Base-by-base conservation (phyloP, 2,797 vertebrate species). In the Melanotaenia boesemani region DNA sequence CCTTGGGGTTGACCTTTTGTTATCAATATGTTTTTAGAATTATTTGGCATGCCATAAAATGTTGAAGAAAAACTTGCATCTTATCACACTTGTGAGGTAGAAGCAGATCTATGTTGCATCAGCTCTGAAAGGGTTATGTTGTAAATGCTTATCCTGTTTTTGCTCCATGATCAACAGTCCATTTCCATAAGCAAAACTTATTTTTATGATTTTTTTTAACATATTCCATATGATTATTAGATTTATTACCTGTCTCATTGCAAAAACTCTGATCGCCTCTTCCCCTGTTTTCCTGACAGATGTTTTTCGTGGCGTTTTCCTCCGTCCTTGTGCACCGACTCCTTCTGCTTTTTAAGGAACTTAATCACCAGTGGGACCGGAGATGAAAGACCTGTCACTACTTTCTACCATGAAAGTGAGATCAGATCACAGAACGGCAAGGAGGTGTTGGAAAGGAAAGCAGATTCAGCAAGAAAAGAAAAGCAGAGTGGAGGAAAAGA, bases 281-380 rank as follows among this genome's bases (percentile, higher is more conserved):
- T 65, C 30, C 5, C 1, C 0, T 41, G 39, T 11, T 37, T 46
- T 67, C 58, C 34, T 32, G 6, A 8, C 86, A 99, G 98, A 88
- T 93, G 95, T 64, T 99, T 99, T 50, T 94, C 95, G 0, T 99
- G 97, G 96, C 94, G 97, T 1, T 97, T 98, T 83, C 98, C 97
- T 2, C 93, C 90, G 61, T 88, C 90, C 0, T 73, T 96, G 44
- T 97, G 94, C 87, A 95, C 95, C 0, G 97, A 99, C 15, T 91
- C 95, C 0, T 96, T 95, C 84, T 92, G 94, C 82, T 97, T 97
- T 88, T 61, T 97, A 1, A 88, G 92, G 72, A 93, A 44, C 41
- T 85, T 99, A 1, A 87, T 88, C 5, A 74, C 88, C 37, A 92
- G 82, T 0, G 92, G 93, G 57, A 32, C 22, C 0, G 82, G 34